A percentile compares a stretch with the other conserved stretches of the same genome.
Conservation (phyloP, 1,140 invertebrate genomes). For the Paralvinella palmiformis region DNA sequence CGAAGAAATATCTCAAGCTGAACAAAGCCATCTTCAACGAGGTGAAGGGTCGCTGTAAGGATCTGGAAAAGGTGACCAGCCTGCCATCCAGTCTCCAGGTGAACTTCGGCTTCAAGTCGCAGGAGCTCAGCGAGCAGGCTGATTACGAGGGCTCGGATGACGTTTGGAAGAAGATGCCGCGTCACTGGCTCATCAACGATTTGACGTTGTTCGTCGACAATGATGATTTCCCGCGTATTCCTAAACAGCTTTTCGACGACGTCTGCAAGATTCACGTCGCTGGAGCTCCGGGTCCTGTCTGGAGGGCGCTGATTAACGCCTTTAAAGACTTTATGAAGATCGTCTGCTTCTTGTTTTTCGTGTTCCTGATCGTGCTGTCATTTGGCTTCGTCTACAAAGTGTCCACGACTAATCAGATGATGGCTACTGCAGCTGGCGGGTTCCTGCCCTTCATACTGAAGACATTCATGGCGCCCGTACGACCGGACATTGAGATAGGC, state of each 20-base stretch:
- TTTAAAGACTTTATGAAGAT: slow-evolving; percentile 45
- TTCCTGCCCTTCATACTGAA: slow-evolving; percentile 45
- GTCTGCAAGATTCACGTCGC: slow-evolving; percentile 41
- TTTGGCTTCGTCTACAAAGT: slow-evolving; percentile 44
- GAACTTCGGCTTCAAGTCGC: slow-evolving; percentile 31
- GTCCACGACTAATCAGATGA: slow-evolving; percentile 45
- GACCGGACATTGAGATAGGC: slow-evolving; percentile 32
- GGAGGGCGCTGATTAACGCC: slow-evolving; percentile 39
- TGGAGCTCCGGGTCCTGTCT: slow-evolving; percentile 45
- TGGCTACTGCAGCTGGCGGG: slow-evolving; percentile 44
- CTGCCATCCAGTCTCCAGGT: slow-evolving; percentile 41
- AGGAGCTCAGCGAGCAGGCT: slow-evolving; percentile 17
- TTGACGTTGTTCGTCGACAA: slow-evolving; percentile 43
- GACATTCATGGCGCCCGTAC: slow-evolving; percentile 18
- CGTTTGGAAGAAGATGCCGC: slow-evolving; percentile 32
- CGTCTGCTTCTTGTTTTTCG: slow-evolving; percentile 43
- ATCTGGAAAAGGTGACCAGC: slow-evolving; percentile 42
- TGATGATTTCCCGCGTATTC: slow-evolving; percentile 44
- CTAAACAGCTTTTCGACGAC: slow-evolving; percentile 38
- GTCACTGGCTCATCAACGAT: slow-evolving; percentile 40
- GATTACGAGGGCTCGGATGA: slow-evolving; percentile 19
- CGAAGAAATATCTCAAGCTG: slow-evolving; percentile 45
- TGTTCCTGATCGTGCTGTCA: slow-evolving; percentile 47
- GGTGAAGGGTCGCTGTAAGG: slow-evolving; percentile 42
- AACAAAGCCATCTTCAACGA: slow-evolving; percentile 42